Evolutionary conservation across 2,113 vertebrate genomes (phyloP).

Genomic region (chimpanzee (Pan troglodytes)): NHGRI_mPanTro3-v2.1_pri NC_072398.2:22828501-22829000

Average conservation of each 20-base stretch:
- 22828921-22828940: neutral
- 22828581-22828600: neutral
- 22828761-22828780: neutral
- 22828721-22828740: neutral
- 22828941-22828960: too few species aligned
- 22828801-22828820: neutral
- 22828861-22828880: neutral
- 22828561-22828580: neutral
- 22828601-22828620: neutral
- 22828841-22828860: neutral
- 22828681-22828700: neutral
- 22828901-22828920: neutral
- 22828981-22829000: neutral
- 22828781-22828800: neutral
- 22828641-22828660: neutral
- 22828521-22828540: neutral
- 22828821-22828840: neutral
- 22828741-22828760: neutral
- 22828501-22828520: too few species aligned
- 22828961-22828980: neutral
- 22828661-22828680: neutral
- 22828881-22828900: neutral
- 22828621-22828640: neutral
- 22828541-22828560: neutral
- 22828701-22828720: neutral